phyloP scores from a whole-genome alignment of 2,113 vertebrate genomes.

The Mesitornis unicolor region DNA sequence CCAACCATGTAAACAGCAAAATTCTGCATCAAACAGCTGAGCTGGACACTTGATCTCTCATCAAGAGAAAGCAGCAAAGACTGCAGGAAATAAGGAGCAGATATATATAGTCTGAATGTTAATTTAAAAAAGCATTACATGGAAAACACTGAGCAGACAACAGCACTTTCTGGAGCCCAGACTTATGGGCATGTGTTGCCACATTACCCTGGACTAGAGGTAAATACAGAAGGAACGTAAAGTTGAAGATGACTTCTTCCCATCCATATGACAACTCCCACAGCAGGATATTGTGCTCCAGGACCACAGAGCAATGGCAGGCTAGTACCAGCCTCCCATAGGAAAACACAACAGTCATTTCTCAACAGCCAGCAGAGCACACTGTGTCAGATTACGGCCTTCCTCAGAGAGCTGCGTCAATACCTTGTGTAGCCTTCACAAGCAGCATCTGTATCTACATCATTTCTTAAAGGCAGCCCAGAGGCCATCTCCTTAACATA shows the following conservation, averaged over 20 bases:
- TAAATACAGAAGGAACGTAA: background rate
- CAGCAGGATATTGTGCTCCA: background rate
- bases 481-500: background rate
- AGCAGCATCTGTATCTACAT: background rate
- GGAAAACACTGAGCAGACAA: background rate
- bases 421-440: background rate
- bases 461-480: background rate
- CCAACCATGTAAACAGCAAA: background rate
- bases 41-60: background rate
- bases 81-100: background rate
- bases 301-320: background rate
- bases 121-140: background rate
- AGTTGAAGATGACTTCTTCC: background rate
- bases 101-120: background rate
- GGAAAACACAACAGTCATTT: background rate
- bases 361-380: background rate
- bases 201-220: background rate
- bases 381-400: background rate
- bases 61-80: background rate
- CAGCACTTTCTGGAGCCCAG: background rate
- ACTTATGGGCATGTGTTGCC: rapidly evolving
- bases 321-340: background rate
- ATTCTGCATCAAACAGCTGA: background rate
- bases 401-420: background rate
- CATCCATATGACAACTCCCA: background rate